Evolutionary conservation across 2,797 vertebrate species (phyloP).

Genomic region (Pseudocheirus occidentalis): DNA sequence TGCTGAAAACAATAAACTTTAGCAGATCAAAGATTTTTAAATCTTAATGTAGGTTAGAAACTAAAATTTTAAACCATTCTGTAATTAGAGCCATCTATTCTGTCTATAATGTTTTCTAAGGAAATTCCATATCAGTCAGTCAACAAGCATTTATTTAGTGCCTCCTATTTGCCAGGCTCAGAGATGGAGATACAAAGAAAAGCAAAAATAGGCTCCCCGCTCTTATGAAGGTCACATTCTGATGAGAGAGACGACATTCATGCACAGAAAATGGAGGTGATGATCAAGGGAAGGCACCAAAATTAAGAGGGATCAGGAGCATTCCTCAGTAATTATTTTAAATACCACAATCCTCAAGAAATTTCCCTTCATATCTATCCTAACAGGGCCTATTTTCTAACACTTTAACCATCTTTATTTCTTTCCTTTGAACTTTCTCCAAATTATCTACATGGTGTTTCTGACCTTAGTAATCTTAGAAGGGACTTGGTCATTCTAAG

Average conservation of each 20-base stretch:
- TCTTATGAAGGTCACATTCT: background rate
- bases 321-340: constrained; percentile 29
- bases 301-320: background rate
- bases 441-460: background rate
- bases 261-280: background rate
- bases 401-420: background rate
- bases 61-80: background rate
- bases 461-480: background rate
- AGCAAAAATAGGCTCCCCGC: background rate
- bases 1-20: constrained; percentile 7
- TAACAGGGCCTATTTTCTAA: background rate
- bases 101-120: background rate
- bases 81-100: background rate
- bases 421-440: constrained; percentile 32
- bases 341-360: constrained; percentile 3
- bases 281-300: background rate
- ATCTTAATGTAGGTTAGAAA: background rate
- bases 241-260: background rate
- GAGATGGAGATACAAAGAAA: background rate
- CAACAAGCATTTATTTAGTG: background rate
- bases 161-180: background rate
- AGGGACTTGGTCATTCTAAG: constrained; percentile 3
- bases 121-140: background rate
- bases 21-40: background rate
- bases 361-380: constrained; percentile 27